Evolutionary conservation across 2,113 vertebrate species (phyloP), one percentile per base, ranked within the genome.

Genomic region (Phylloscopus trochiloides): DNA sequence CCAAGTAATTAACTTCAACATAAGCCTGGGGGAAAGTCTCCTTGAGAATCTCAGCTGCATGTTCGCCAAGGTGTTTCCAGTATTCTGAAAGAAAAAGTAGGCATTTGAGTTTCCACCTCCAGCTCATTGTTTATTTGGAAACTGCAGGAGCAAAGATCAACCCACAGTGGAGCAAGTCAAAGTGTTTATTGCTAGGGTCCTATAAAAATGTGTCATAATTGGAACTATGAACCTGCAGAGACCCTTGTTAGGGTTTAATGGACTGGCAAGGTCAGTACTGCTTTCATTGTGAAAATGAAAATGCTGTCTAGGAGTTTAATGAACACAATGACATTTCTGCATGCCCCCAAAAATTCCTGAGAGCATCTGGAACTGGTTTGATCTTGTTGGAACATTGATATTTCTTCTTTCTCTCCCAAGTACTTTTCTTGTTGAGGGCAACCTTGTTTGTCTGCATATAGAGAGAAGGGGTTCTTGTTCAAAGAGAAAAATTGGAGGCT

Each of bases 221-320:
- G 70, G 77, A 96, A 86, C 80, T 65, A 80, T 86, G 68, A 88
- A 93, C 75, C 48, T 94, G 61, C 43, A 73, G 59, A 94, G 79
- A 88, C 84, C 50, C 90, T 90, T 95, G 74, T 92, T 96, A 92
- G 58, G 40, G 20, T 95, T 97, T 96, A 97, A 97, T 94, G 70
- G 48, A 92, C 88, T 97, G 74, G 58, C 67, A 91, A 96, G 88
- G 79, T 88, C 59, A 96, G 82, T 36, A 38, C 12, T 86, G 59
- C 47, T 91, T 96, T 97, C 65, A 55, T 19, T 70, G 47, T 68
- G 68, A 87, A 96, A 95, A 96, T 55, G 3, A 95, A 89, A 67
- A 85, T 78, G 47, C 87, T 96, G 62, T 63, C 79, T 80, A 84
- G 19, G 59, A 95, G 67, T 91, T 86, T 96, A 96, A 96, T 80